Percentiles rank a stretch among this genome's conserved stretches.
These are phyloP conservation scores for Tiaroga cobitis DNA, from an alignment of 2,797 vertebrate species.

Conservation along the genomic window DNA sequence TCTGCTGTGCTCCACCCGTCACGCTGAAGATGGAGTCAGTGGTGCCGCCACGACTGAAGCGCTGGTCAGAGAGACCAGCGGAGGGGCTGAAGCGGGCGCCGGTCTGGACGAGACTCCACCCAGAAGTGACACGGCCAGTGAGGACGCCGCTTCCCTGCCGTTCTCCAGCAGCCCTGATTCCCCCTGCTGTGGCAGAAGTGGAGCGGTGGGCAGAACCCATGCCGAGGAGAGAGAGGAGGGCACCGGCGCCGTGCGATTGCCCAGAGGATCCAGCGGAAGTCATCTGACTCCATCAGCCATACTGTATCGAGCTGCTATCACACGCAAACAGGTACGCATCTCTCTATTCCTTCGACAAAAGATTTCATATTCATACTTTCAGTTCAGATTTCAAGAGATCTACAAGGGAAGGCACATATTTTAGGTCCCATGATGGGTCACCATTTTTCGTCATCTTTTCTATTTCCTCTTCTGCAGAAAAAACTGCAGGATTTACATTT, in stretches of 20 bases:
- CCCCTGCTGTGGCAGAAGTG: slow-evolving; percentile 79
- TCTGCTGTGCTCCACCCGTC: slow-evolving; percentile 88
- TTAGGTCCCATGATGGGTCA: background rate
- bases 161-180: slow-evolving; percentile 91
- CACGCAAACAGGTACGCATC: slow-evolving; percentile 87
- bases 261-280: slow-evolving; percentile 71
- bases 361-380: no score
- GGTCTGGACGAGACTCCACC: slow-evolving; percentile 76
- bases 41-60: slow-evolving; percentile 69
- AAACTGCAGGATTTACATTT: no score
- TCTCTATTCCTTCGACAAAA: background rate
- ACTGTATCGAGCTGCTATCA: slow-evolving; percentile 93
- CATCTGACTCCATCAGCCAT: slow-evolving; percentile 88
- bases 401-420: background rate
- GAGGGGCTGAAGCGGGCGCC: slow-evolving; percentile 57
- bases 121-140: slow-evolving; percentile 87
- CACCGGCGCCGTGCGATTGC: slow-evolving; percentile 76
- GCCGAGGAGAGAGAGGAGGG: slow-evolving; percentile 83
- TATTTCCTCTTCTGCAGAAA: background rate
- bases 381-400: background rate
- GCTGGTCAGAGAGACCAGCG: slow-evolving; percentile 63
- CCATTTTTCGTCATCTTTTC: background rate
- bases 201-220: slow-evolving; percentile 73
- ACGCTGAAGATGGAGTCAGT: slow-evolving; percentile 72
- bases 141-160: slow-evolving; percentile 86